Evolutionary conservation across 2,888 invertebrate genomes (phyloP).

Genomic region (Tinea semifulvella): DNA sequence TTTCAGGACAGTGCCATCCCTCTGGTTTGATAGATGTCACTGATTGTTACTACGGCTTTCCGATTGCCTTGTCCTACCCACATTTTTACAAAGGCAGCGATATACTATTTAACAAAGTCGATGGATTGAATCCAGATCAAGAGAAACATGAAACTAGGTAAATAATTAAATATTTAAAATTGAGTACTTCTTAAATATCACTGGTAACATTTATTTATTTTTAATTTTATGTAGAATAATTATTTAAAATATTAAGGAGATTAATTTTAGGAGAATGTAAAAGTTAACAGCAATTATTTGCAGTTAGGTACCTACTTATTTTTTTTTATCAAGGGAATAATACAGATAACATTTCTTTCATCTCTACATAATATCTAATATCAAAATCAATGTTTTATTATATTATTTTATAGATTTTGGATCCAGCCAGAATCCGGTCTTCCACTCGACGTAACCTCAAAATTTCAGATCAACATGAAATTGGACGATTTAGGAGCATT

Average conservation of each 20-base stretch:
- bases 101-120: constrained; percentile 69
- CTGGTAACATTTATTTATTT: no score
- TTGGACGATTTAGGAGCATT: constrained; percentile 74
- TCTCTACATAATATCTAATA: no score
- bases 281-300: no score
- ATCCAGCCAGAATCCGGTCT: constrained; percentile 85
- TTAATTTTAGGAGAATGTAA: no score
- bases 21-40: constrained; percentile 83
- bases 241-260: no score
- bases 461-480: constrained; percentile 90
- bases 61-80: constrained; percentile 87
- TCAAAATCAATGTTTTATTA: background rate
- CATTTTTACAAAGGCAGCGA: constrained; percentile 84
- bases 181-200: background rate
- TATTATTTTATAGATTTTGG: constrained; percentile 69
- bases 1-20: constrained; percentile 74
- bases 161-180: no score
- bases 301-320: background rate
- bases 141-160: constrained; percentile 58
- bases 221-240: no score
- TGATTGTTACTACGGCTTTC: constrained; percentile 90
- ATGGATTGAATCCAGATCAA: constrained; percentile 72
- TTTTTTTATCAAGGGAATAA: no score
- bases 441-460: constrained; percentile 79
- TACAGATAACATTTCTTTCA: no score